Percentiles rank a stretch among this genome's conserved stretches.
These are phyloP conservation scores for Adoxophyes honmai DNA, from an alignment of 1,140 invertebrate species.

Conservation along the genomic window DNA sequence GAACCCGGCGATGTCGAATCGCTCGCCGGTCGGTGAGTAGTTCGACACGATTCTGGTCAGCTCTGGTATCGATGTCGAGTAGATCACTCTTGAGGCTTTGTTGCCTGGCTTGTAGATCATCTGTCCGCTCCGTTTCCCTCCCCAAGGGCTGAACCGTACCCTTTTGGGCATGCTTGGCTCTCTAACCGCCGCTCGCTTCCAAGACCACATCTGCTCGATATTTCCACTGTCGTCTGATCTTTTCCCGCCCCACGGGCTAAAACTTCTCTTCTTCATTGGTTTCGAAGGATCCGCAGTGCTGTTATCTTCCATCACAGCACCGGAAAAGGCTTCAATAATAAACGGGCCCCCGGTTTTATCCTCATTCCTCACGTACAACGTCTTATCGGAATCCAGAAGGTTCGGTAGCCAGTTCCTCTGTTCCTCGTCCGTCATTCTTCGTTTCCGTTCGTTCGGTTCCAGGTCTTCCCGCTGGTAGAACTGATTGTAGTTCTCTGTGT, in stretches of 20 bases:
- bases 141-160: slow-evolving; percentile 67
- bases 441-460: slow-evolving; percentile 34
- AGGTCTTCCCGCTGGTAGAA: slow-evolving; percentile 31
- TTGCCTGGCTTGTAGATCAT: slow-evolving; percentile 57
- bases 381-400: slow-evolving; percentile 42
- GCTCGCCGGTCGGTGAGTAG: slow-evolving; percentile 39
- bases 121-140: slow-evolving; percentile 61
- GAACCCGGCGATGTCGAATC: slow-evolving; percentile 42
- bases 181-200: slow-evolving; percentile 48
- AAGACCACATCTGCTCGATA: slow-evolving; percentile 57
- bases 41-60: slow-evolving; percentile 57
- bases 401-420: slow-evolving; percentile 39
- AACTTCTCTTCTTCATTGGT: slow-evolving; percentile 50
- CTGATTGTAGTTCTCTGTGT: slow-evolving; percentile 24
- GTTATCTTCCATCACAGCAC: slow-evolving; percentile 32
- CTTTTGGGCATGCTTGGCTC: slow-evolving; percentile 69
- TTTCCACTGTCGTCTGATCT: slow-evolving; percentile 34
- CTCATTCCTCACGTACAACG: slow-evolving; percentile 32
- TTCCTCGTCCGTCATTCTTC: slow-evolving; percentile 34
- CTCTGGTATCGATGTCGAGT: slow-evolving; percentile 54
- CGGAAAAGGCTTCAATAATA: slow-evolving; percentile 24
- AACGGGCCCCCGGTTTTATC: slow-evolving; percentile 29
- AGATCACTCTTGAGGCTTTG: slow-evolving; percentile 53
- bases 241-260: slow-evolving; percentile 70
- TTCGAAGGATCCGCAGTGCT: slow-evolving; percentile 29